These are phyloP conservation scores for Acanthis flammea DNA, from an alignment of 2,797 vertebrate genomes.

Conservation along the genomic window DNA sequence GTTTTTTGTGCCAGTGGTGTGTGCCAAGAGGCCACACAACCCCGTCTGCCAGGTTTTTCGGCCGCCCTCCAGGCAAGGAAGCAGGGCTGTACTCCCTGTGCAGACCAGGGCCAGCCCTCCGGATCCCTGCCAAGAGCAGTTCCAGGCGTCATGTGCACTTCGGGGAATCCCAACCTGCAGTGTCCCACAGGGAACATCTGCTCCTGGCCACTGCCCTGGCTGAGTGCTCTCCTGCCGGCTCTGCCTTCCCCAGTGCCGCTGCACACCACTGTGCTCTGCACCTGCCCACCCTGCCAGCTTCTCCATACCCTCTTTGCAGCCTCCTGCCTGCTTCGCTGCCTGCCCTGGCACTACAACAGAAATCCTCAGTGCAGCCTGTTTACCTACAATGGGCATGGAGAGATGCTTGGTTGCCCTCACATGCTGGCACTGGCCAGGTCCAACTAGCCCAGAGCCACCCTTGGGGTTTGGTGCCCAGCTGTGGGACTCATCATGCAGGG, in stretches of 20 bases:
- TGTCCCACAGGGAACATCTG: background rate
- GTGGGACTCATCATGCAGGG: accelerated
- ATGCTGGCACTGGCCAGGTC: accelerated
- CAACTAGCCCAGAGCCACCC: background rate
- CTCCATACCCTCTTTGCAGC: background rate
- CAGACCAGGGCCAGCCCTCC: background rate
- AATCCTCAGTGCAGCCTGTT: accelerated
- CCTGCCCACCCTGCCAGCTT: background rate
- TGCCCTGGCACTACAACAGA: background rate
- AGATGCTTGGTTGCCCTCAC: accelerated
- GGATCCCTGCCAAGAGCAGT: background rate
- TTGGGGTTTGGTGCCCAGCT: background rate
- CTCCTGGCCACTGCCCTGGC: accelerated
- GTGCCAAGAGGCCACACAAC: accelerated
- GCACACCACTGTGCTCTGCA: accelerated
- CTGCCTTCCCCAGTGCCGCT: background rate
- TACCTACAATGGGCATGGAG: accelerated
- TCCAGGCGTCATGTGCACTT: background rate
- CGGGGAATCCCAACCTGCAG: conserved; percentile 29
- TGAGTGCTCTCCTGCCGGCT: accelerated
- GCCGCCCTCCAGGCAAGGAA: background rate
- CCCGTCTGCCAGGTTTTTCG: accelerated
- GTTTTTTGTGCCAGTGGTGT: accelerated
- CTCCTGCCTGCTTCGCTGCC: background rate
- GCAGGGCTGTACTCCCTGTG: background rate